Percentiles rank a stretch among this genome's conserved stretches.
Conservation (phyloP, 2,888 invertebrate genomes). For the Drosophila histrio region DNA sequence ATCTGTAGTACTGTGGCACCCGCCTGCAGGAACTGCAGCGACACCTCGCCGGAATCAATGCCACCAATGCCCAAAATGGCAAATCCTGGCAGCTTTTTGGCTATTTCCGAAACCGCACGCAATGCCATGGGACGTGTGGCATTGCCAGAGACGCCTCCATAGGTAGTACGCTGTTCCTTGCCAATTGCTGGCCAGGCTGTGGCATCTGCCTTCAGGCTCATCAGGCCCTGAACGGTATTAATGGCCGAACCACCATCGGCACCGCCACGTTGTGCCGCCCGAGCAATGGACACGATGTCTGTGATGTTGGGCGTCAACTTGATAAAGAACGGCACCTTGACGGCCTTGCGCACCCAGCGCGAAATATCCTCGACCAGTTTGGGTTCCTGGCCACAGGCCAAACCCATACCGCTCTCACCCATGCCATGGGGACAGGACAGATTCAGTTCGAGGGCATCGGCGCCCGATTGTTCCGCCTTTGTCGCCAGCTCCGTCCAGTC, state of each 20-base stretch:
- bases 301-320: conserved; percentile 99
- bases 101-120: conserved; percentile 95
- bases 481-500: conserved; percentile 95
- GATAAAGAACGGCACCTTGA: conserved; percentile 97
- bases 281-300: conserved; percentile 94
- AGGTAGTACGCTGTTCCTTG: conserved; percentile 91
- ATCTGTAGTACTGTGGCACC: conserved; percentile 97
- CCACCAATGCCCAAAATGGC: conserved; percentile 98
- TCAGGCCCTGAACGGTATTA: conserved; percentile 97
- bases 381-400: conserved; percentile 98
- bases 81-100: conserved; percentile 92
- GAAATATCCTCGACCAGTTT: conserved; percentile 94
- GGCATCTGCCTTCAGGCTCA: conserved; percentile 92
- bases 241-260: conserved; percentile 98
- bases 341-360: conserved; percentile 93
- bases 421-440: conserved; percentile 99
- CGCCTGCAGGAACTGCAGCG: conserved; percentile 96
- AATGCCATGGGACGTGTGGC: conserved; percentile 97
- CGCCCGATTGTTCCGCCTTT: conserved; percentile 92
- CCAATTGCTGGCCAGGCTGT: conserved; percentile 97
- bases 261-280: conserved; percentile 94
- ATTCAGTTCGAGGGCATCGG: conserved; percentile 98
- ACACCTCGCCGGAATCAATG: conserved; percentile 97
- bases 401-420: conserved; percentile 99
- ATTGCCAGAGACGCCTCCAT: conserved; percentile 97